Evolutionary conservation across 2,113 vertebrate species (phyloP), one percentile per base, ranked within the genome.

Genomic region (Amphilophus citrinellus): DNA sequence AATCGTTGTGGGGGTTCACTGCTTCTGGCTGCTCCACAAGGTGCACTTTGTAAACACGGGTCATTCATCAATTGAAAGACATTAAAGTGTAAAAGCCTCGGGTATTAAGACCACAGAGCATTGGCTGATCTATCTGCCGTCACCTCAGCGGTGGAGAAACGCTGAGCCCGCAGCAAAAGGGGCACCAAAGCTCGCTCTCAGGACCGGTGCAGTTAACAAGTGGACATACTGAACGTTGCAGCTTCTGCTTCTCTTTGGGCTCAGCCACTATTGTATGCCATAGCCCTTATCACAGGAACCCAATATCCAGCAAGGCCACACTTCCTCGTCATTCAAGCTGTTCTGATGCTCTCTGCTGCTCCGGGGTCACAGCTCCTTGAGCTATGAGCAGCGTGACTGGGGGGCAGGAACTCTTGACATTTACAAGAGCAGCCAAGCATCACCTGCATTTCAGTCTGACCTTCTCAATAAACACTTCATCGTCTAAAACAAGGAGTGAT

Each of bases 51-150:
- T 80, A 62, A 90, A 87, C 87, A 82, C 79, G 39, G 89, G 80
- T 93, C 89, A 24, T 93, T 82, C 80, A 80, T 91, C 88, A 91
- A 75, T 59, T 60, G 76, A 84, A 84, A 83, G 71, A 84, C 79
- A 80, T 89, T 85, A 85, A 86, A 82, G 86, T 76, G 83, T 73
- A 75, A 84, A 87, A 82, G 86, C 89, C 65, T 44, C 80, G 61
- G 85, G 85, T 91, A 61, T 77, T 87, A 85, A 80, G 73, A 84
- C 58, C 24, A 17, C 75, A 0, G 59, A 84, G 76, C 71, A 27
- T 1, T 8, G n/a, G 57, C 80, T 86, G 88, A 91, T 91, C 63
- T 84, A 87, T 86, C 50, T 83, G 7, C 10, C 44, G 20, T 87
- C 86, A 77, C 63, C 37, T 47, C 44, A 1, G 42, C 13, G 8